Conservation (phyloP, 2,888 invertebrate genomes). For the Megalurothrips usitatus region DNA sequence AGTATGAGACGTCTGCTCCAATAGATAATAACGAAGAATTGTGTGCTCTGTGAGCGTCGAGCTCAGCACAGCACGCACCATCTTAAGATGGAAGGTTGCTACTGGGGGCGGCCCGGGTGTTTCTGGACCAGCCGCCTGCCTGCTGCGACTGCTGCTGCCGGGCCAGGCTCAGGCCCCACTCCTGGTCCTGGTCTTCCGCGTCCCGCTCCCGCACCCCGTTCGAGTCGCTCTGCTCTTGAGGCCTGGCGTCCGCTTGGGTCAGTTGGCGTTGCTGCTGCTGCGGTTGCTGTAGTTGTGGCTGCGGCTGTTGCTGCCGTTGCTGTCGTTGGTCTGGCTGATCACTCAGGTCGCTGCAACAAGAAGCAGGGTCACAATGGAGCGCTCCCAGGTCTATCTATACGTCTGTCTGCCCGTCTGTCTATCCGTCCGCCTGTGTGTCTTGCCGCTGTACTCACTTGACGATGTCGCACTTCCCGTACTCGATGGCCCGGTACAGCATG, state of each 20-base stretch:
- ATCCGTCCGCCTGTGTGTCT: no score
- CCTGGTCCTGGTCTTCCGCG: neutral
- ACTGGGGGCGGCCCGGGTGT: neutral
- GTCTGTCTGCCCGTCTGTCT: no score
- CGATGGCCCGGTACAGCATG: neutral
- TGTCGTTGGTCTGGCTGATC: neutral
- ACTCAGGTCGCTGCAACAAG: neutral
- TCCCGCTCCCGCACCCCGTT: no score
- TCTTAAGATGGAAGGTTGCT: conserved; percentile 8
- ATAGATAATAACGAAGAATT: neutral
- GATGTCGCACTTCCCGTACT: conserved; percentile 16
- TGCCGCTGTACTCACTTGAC: neutral
- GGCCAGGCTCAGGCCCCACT: neutral
- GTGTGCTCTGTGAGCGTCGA: no score
- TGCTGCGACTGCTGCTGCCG: neutral
- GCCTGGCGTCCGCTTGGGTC: neutral
- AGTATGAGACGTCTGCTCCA: neutral
- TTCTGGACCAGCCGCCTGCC: neutral
- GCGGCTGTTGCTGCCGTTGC: neutral
- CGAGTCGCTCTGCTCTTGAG: neutral
- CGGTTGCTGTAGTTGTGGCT: neutral
- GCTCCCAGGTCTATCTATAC: no score
- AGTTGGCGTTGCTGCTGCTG: neutral
- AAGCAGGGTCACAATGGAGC: neutral
- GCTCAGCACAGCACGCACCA: neutral